These are phyloP conservation scores for Nasalis larvatus DNA, from an alignment of 2,113 vertebrate species.

Conservation along the genomic window DNA sequence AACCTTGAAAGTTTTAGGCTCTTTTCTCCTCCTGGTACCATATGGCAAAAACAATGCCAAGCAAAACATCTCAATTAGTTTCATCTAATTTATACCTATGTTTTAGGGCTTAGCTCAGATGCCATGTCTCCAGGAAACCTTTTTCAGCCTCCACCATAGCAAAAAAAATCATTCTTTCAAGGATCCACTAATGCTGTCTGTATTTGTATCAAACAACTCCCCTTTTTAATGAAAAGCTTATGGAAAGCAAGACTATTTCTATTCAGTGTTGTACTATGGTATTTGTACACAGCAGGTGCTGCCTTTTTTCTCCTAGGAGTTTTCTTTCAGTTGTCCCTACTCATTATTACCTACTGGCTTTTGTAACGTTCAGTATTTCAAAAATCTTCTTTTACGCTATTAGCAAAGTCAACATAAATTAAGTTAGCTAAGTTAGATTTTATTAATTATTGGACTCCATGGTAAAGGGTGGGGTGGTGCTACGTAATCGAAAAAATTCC, in stretches of 20 bases:
- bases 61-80: background rate
- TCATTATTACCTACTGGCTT: background rate
- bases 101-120: background rate
- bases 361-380: background rate
- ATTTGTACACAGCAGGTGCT: background rate
- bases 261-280: rapidly evolving
- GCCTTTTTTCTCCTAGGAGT: background rate
- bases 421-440: background rate
- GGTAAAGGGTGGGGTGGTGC: background rate
- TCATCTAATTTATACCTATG: background rate
- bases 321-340: background rate
- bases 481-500: background rate
- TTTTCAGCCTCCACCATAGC: background rate
- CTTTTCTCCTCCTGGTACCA: background rate
- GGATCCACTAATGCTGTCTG: background rate
- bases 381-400: background rate
- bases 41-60: background rate
- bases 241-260: background rate
- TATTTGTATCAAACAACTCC: background rate
- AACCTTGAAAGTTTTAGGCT: background rate
- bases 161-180: background rate
- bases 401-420: slow-evolving; percentile 3
- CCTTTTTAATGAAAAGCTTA: background rate
- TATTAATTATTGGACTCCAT: background rate
- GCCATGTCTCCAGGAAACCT: background rate